A percentile compares a stretch with the other conserved stretches of the same genome.
Conservation (phyloP, 2,888 invertebrate species). For the Napeogenes sylphis region DNA sequence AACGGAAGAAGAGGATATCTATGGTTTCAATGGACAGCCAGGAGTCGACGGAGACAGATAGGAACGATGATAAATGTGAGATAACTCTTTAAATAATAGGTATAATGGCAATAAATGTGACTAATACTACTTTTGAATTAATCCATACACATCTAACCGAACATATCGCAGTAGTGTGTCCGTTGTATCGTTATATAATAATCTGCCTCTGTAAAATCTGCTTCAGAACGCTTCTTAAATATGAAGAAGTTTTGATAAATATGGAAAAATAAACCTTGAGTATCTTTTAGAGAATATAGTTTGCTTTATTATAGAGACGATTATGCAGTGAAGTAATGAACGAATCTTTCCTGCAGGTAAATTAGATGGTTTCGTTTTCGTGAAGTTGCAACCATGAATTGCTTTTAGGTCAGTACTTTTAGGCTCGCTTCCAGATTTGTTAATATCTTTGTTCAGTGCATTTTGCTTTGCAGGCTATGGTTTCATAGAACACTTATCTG, state of each 20-base stretch:
- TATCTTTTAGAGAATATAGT: background rate
- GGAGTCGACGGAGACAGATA: constrained; percentile 57
- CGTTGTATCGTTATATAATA: background rate
- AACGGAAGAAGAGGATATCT: constrained; percentile 67
- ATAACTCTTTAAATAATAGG: constrained; percentile 4
- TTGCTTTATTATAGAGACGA: constrained; percentile 7
- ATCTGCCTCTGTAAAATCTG: background rate
- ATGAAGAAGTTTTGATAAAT: background rate
- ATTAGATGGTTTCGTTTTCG: constrained; percentile 69
- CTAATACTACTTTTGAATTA: background rate
- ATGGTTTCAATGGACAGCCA: constrained; percentile 68
- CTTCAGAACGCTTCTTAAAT: background rate
- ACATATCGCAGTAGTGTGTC: background rate
- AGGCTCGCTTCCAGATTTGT: constrained; percentile 54
- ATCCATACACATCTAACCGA: background rate
- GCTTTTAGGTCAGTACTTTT: constrained; percentile 72
- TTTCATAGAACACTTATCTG: background rate
- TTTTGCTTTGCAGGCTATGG: constrained; percentile 34
- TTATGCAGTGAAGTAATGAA: constrained; percentile 25
- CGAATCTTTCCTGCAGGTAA: constrained; percentile 69
- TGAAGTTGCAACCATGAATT: constrained; percentile 70
- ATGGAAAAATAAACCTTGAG: background rate
- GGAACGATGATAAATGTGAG: constrained; percentile 71
- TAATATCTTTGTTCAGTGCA: constrained; percentile 32
- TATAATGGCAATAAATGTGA: background rate